Conservation (phyloP, 2,113 vertebrate genomes). For the Lutjanus erythropterus region DNA sequence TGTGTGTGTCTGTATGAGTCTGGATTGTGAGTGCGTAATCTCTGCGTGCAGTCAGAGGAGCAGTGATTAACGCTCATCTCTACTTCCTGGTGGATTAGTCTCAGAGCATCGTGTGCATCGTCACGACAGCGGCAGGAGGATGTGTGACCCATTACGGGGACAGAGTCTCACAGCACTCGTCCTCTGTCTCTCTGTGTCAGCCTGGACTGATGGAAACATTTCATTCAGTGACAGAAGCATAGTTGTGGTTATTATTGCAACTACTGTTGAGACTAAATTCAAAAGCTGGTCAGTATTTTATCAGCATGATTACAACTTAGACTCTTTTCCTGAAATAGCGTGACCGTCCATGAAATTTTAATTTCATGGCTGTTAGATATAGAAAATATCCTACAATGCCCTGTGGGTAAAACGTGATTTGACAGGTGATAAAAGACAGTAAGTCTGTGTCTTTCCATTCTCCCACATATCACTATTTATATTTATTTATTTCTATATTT, state of each 20-base stretch:
- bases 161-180: neutral
- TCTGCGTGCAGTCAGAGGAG: slow-evolving; percentile 55
- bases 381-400: neutral
- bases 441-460: no score
- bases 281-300: neutral
- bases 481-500: no score
- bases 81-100: slow-evolving; percentile 66
- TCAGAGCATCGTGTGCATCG: slow-evolving; percentile 11
- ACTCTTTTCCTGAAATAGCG: neutral
- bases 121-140: slow-evolving; percentile 40
- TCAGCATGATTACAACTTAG: neutral
- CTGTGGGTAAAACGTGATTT: slow-evolving; percentile 2
- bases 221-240: neutral
- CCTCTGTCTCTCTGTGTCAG: neutral
- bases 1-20: slow-evolving; percentile 11
- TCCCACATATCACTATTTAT: no score
- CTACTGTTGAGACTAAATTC: neutral
- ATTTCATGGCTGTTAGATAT: slow-evolving; percentile 1
- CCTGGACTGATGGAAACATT: neutral
- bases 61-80: slow-evolving; percentile 69
- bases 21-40: slow-evolving; percentile 50
- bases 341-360: neutral
- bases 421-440: neutral
- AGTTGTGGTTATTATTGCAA: neutral
- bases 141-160: slow-evolving; percentile 31